Evolutionary conservation across 1,140 invertebrate genomes (phyloP).

Genomic region (Linepithema humile): DNA sequence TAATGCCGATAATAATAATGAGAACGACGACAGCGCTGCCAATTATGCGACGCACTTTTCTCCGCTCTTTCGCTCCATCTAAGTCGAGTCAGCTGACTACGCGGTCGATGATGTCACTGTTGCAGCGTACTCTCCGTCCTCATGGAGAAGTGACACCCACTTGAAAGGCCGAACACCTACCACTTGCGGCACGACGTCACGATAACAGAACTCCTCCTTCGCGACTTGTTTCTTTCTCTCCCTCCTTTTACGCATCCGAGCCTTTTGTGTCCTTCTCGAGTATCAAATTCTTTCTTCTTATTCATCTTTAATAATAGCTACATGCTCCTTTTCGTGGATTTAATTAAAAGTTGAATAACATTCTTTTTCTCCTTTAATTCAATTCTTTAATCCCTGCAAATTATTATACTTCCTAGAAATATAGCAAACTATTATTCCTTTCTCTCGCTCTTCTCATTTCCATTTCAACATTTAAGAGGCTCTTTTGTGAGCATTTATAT

Average conservation of each 20-base stretch:
- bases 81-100: slow-evolving; percentile 83
- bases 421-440: not conserved
- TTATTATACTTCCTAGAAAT: not conserved
- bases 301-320: not conserved
- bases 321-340: not conserved
- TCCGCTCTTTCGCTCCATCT: slow-evolving; percentile 84
- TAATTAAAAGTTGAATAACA: not conserved
- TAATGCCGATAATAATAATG: slow-evolving; percentile 54
- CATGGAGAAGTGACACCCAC: slow-evolving; percentile 76
- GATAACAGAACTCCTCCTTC: slow-evolving; percentile 64
- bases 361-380: not conserved
- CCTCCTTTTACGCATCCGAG: slow-evolving; percentile 5
- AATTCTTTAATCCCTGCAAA: not conserved
- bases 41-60: slow-evolving; percentile 70
- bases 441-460: not conserved
- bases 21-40: slow-evolving; percentile 40
- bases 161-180: slow-evolving; percentile 70
- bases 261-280: not conserved
- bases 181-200: slow-evolving; percentile 68
- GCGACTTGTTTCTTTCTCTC: slow-evolving; percentile 12
- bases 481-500: not conserved
- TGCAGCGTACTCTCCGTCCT: slow-evolving; percentile 72
- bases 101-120: slow-evolving; percentile 81
- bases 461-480: not conserved
- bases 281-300: not conserved